These are phyloP conservation scores for Aleadryas rufinucha DNA, from an alignment of 2,113 vertebrate genomes.

Conservation along the genomic window DNA sequence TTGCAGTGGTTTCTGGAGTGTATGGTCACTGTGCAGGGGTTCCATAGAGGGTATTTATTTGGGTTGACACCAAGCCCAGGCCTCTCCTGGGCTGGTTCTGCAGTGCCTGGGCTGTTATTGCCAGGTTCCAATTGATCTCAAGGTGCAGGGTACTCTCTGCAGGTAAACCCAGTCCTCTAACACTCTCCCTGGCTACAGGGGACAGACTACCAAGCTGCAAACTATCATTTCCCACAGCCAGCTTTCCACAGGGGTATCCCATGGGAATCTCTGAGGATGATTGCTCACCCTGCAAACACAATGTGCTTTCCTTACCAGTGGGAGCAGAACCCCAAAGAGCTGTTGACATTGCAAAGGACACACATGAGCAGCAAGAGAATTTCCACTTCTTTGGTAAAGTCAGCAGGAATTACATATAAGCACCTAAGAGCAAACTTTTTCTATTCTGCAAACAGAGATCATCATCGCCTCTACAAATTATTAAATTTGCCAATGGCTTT, in stretches of 20 bases:
- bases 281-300: neutral
- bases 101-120: neutral
- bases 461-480: neutral
- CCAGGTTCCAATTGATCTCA: neutral
- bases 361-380: fast-evolving
- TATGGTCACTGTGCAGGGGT: neutral
- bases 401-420: neutral
- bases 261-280: neutral
- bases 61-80: neutral
- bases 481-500: neutral
- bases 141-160: neutral
- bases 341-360: neutral
- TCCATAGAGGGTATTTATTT: neutral
- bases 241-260: neutral
- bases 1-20: neutral
- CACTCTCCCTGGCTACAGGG: neutral
- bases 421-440: neutral
- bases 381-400: neutral
- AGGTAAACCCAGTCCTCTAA: neutral
- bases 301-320: neutral
- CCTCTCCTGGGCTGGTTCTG: neutral
- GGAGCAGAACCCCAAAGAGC: neutral
- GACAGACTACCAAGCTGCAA: neutral
- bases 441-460: neutral
- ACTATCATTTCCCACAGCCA: neutral